These are phyloP conservation scores for Xanthorhoe designata DNA, from an alignment of 2,888 invertebrate species.

Conservation along the genomic window DNA sequence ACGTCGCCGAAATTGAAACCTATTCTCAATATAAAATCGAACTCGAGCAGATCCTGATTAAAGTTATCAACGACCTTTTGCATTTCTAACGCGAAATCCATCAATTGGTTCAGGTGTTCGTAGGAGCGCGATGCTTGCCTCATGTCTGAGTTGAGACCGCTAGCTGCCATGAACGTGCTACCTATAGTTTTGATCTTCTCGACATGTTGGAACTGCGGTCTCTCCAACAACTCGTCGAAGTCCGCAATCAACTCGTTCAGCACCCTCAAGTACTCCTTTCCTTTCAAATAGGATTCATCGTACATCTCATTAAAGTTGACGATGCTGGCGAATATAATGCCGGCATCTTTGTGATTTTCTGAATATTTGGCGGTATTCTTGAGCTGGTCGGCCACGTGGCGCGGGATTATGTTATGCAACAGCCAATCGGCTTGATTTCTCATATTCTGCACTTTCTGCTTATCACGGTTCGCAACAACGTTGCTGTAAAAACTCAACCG, in stretches of 20 bases:
- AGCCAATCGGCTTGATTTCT: constrained; percentile 98
- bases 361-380: constrained; percentile 97
- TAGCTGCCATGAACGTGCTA: constrained; percentile 98
- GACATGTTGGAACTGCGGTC: constrained; percentile 92
- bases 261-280: constrained; percentile 97
- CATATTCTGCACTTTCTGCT: constrained; percentile 94
- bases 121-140: constrained; percentile 89
- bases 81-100: constrained; percentile 97
- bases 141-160: constrained; percentile 94
- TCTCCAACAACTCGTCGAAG: constrained; percentile 96
- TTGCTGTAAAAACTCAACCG: constrained; percentile 97
- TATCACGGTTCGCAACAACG: constrained; percentile 95
- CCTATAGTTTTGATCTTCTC: constrained; percentile 99
- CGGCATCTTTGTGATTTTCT: constrained; percentile 96
- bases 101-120: constrained; percentile 93
- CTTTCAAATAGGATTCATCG: constrained; percentile 97
- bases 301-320: constrained; percentile 99
- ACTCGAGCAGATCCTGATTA: constrained; percentile 95
- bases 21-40: constrained; percentile 93
- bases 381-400: constrained; percentile 96
- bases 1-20: constrained; percentile 98
- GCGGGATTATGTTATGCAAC: constrained; percentile 98
- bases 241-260: constrained; percentile 98
- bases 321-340: constrained; percentile 97
- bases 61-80: constrained; percentile 94